A percentile compares a stretch with the other conserved stretches of the same genome.
These are phyloP conservation scores for Chrysopilus asiliformis DNA, from an alignment of 2,888 invertebrate species.

Conservation along the genomic window DNA sequence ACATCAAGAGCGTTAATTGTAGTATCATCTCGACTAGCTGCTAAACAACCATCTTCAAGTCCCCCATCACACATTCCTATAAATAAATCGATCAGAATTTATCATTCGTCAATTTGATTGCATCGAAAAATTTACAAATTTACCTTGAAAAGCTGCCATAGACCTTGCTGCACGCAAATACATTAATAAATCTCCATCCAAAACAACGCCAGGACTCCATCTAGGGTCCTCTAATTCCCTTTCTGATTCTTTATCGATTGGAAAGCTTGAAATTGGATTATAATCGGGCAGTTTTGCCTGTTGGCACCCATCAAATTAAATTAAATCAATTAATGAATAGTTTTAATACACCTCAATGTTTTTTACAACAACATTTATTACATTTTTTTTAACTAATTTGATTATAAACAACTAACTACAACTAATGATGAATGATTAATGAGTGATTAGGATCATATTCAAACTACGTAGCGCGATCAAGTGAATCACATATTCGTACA, in stretches of 20 bases:
- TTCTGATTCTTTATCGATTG: constrained; percentile 37
- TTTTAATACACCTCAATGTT: too few species aligned
- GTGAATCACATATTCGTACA: too few species aligned
- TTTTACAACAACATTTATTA: background rate
- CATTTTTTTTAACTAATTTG: background rate
- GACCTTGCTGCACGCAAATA: constrained; percentile 93
- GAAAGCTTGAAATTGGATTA: constrained; percentile 39
- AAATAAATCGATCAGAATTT: constrained; percentile 2
- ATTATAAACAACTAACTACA: constrained; percentile 1
- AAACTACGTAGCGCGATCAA: too few species aligned
- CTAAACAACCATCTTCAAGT: constrained; percentile 92
- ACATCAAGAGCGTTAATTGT: constrained; percentile 95
- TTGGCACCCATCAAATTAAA: constrained; percentile 1
- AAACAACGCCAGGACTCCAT: constrained; percentile 88
- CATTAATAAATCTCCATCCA: constrained; percentile 93
- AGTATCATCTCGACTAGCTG: constrained; percentile 93
- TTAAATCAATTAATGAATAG: too few species aligned
- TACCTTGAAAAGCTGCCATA: constrained; percentile 88
- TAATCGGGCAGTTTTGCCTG: constrained; percentile 39
- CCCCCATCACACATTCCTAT: constrained; percentile 95
- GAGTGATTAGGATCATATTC: constrained; percentile 6
- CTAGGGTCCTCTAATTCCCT: constrained; percentile 65
- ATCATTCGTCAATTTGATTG: background rate
- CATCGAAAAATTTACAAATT: too few species aligned
- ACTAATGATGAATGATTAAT: constrained; percentile 11